Evolutionary conservation across 2,888 invertebrate species (phyloP).

Genomic region (Hirtodrosophila alboralis): DNA sequence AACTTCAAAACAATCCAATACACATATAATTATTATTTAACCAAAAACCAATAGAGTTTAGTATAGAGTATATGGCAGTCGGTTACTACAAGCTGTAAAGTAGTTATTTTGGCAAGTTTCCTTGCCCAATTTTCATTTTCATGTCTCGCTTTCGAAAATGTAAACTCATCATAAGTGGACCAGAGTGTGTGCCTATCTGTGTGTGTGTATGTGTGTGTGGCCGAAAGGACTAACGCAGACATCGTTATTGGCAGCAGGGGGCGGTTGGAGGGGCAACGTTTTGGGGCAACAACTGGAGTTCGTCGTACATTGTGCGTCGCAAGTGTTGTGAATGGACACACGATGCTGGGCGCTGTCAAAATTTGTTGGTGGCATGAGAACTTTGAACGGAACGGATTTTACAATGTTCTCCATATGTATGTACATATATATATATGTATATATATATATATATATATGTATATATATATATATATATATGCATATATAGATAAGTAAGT

Average conservation of each 20-base stretch:
- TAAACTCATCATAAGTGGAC: constrained; percentile 80
- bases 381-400: constrained; percentile 63
- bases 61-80: too few species aligned
- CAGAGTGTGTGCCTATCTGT: constrained; percentile 35
- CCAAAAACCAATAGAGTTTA: too few species aligned
- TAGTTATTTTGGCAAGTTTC: constrained; percentile 60
- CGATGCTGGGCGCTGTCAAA: constrained; percentile 43
- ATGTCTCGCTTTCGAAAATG: constrained; percentile 71
- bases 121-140: constrained; percentile 76
- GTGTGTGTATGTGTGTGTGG: constrained; percentile 25
- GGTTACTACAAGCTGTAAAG: not conserved
- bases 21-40: too few species aligned
- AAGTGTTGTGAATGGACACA: constrained; percentile 77
- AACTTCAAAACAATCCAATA: too few species aligned
- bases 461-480: too few species aligned
- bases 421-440: constrained; percentile 2
- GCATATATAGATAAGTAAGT: too few species aligned
- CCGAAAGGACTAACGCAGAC: constrained; percentile 62
- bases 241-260: constrained; percentile 38
- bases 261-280: not conserved
- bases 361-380: constrained; percentile 14
- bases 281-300: too few species aligned
- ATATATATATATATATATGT: not conserved
- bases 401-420: constrained; percentile 58
- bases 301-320: constrained; percentile 63